Evolutionary conservation across 2,797 vertebrate species (phyloP), one percentile per base, ranked within the genome.

Genomic region (Ceryle rudis): DNA sequence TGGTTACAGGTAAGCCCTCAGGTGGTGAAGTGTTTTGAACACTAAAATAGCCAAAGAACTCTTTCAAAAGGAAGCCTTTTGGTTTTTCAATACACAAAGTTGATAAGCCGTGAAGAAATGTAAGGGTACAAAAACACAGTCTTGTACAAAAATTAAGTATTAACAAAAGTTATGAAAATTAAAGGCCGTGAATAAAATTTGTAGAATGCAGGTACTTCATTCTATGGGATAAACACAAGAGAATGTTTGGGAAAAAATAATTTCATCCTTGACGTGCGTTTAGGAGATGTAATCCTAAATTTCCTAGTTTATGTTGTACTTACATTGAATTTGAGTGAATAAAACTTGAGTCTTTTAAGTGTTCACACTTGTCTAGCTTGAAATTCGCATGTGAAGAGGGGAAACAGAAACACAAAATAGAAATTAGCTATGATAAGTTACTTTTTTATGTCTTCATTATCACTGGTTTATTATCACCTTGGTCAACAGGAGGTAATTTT

Each of bases 1-100:
- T 99, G 81, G 98, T 99, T 93, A 99, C 99, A 98, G 99, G 99
- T 99, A 92, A 97, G 74, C 64, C 7, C 39, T 84, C 7, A 18
- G 11, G 47, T 33, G 16, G 14, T 17, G 1, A 42, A 79, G 3
- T 19, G 11, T 15, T 91, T 75, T 77, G 28, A 12, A 35, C 39
- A 39, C 58, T 26, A 28, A 39, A 61, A 28, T 19, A 39, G 33
- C 35, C 37, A 39, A 19, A 55, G n/a, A 65, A 14, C 10, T 66
- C 47, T 66, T 85, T 55, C 35, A 33, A 60, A 93, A 90, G 16
- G 33, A 66, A 64, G 4, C 23, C 21, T 61, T 33, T 64, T 37
- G 10, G 3, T 4, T 52, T 70, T 51, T 44, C 54, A 22, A 19
- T 70, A 19, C 9, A 18, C 31, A 9, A 51, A 70, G 25, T 44